Conservation (phyloP, 2,113 vertebrate genomes). For the Mirounga angustirostris region DNA sequence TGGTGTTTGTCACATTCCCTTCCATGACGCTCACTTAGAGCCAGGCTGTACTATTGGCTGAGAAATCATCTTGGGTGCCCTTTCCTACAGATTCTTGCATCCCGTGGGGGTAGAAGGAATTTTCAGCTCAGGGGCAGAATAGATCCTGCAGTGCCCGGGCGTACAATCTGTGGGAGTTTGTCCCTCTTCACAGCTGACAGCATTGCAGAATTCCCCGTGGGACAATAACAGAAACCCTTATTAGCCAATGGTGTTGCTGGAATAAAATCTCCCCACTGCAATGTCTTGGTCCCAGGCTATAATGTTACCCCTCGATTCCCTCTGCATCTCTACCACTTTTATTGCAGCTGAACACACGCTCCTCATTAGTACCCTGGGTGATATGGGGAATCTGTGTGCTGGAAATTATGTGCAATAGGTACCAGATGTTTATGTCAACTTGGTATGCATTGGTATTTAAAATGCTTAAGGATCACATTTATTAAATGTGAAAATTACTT, state of each 20-base stretch:
- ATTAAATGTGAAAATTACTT: conserved; percentile 80
- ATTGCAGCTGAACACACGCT: conserved; percentile 83
- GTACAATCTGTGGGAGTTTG: conserved; percentile 72
- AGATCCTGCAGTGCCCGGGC: conserved; percentile 59
- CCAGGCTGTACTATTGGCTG: conserved; percentile 30
- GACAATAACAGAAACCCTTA: conserved; percentile 78
- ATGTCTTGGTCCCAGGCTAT: conserved; percentile 77
- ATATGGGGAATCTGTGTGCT: conserved; percentile 83
- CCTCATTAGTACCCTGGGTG: conserved; percentile 84
- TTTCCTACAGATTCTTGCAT: neutral
- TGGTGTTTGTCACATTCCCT: conserved; percentile 66
- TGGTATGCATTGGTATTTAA: conserved; percentile 60
- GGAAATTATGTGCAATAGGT: conserved; percentile 82
- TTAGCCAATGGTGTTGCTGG: conserved; percentile 78
- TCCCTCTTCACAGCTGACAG: conserved; percentile 81
- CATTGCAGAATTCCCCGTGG: conserved; percentile 83
- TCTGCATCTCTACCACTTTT: conserved; percentile 81
- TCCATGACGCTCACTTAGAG: conserved; percentile 63
- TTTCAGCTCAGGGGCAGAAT: conserved; percentile 54
- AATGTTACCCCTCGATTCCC: conserved; percentile 77
- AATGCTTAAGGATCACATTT: conserved; percentile 73
- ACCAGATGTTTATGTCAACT: conserved; percentile 86
- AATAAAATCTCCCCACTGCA: conserved; percentile 79
- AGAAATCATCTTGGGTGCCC: conserved; percentile 40
- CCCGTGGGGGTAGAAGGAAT: neutral